phyloP scores from a whole-genome alignment of 2,113 vertebrate species.

The Ornithorhynchus anatinus region DNA sequence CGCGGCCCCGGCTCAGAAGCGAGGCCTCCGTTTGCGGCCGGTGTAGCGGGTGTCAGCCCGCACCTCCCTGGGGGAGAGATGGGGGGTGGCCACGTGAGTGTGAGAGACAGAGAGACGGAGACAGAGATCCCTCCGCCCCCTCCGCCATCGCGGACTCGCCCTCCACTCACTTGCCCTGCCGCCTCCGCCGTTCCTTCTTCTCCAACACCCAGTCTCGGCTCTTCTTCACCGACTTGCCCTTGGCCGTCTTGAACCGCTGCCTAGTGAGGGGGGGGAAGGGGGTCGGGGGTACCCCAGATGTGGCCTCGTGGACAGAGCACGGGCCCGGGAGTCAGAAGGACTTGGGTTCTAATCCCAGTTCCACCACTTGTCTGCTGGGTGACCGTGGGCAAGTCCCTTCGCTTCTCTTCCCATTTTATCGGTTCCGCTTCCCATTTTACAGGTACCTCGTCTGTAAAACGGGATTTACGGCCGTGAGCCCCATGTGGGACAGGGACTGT shows the following conservation, averaged over 20 bases:
- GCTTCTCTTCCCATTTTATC: too few relatives aligned
- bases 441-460: too few relatives aligned
- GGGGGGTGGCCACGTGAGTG: neutral
- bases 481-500: too few relatives aligned
- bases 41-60: constrained; percentile 91
- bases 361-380: too few relatives aligned
- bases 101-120: neutral
- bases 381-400: too few relatives aligned
- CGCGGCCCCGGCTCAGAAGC: constrained; percentile 63
- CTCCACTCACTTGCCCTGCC: constrained; percentile 87
- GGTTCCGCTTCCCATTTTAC: too few relatives aligned
- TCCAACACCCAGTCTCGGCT: constrained; percentile 91
- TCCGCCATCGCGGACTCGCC: fast-evolving
- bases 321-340: too few relatives aligned
- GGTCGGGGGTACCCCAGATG: too few relatives aligned
- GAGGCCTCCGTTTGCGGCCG: constrained; percentile 84
- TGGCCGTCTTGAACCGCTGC: constrained; percentile 72
- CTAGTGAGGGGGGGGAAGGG: constrained; percentile 62
- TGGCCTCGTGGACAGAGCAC: too few relatives aligned
- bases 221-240: constrained; percentile 83
- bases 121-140: neutral
- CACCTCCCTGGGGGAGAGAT: constrained; percentile 79
- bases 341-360: too few relatives aligned
- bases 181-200: constrained; percentile 89
- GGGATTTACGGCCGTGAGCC: too few relatives aligned